Conservation (phyloP, 2,797 vertebrate species). For the Oophaga sylvatica region DNA sequence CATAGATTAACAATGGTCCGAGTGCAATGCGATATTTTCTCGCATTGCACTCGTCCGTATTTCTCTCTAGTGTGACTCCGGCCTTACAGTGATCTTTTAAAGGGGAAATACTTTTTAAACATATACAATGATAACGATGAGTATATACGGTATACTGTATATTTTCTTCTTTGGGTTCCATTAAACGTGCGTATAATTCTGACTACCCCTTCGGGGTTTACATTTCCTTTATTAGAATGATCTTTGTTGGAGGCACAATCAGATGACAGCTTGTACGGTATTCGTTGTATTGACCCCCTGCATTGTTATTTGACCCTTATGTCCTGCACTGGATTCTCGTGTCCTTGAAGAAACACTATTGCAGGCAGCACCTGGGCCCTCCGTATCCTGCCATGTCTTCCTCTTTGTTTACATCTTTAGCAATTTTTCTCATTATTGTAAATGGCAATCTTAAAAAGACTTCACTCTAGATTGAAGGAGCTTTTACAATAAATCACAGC, state of each 20-base stretch:
- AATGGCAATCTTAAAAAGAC: not conserved
- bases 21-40: too few species aligned
- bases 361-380: constrained; percentile 44
- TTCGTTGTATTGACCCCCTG: constrained; percentile 28
- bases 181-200: not conserved
- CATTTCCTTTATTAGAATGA: constrained; percentile 32
- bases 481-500: constrained; percentile 38
- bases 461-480: not conserved
- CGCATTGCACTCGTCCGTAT: too few species aligned
- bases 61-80: too few species aligned
- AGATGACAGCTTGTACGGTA: constrained; percentile 9
- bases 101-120: not conserved
- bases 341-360: constrained; percentile 6
- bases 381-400: not conserved
- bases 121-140: not conserved
- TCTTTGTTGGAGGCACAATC: constrained; percentile 43
- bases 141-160: not conserved
- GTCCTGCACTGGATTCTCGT: constrained; percentile 24
- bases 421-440: constrained; percentile 25
- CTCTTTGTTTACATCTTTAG: constrained; percentile 5
- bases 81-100: not conserved
- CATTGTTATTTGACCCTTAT: constrained; percentile 39
- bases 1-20: too few species aligned
- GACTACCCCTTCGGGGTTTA: not conserved
- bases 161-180: not conserved